Percentiles rank a stretch among this genome's conserved stretches.
Evolutionary conservation across 2,888 invertebrate genomes (phyloP).

Genomic region (Myathropa florea): DNA sequence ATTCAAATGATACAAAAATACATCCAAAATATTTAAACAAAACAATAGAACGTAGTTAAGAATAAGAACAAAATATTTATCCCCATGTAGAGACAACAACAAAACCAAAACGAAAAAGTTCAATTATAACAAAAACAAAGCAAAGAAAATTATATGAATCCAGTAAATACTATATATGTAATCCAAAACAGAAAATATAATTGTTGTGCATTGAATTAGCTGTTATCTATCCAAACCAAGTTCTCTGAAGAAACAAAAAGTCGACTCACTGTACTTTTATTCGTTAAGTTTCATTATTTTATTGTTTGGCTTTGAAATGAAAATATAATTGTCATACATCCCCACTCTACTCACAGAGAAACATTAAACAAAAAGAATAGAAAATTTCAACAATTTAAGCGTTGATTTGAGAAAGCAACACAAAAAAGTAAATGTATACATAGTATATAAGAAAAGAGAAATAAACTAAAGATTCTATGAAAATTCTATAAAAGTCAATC

Average conservation of each 20-base stretch:
- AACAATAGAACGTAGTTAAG: slow-evolving; percentile 29
- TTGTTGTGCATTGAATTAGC: slow-evolving; percentile 34
- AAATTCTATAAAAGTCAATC: no score
- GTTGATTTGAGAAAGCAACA: slow-evolving; percentile 11
- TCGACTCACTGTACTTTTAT: no score
- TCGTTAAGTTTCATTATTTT: not conserved
- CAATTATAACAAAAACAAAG: not conserved
- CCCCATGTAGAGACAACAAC: slow-evolving; percentile 8
- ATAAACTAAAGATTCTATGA: not conserved
- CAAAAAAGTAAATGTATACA: not conserved
- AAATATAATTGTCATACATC: not conserved
- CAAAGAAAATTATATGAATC: not conserved
- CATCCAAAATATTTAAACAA: not conserved
- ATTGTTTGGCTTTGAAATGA: slow-evolving; percentile 3
- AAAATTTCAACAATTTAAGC: slow-evolving; percentile 3
- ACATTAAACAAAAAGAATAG: not conserved
- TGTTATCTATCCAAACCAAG: slow-evolving; percentile 10
- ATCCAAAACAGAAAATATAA: slow-evolving; percentile 21
- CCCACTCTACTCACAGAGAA: slow-evolving; percentile 5
- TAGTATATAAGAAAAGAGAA: not conserved
- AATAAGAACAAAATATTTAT: slow-evolving; percentile 33
- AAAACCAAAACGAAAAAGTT: slow-evolving; percentile 16
- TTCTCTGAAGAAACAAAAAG: not conserved
- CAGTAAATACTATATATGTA: not conserved
- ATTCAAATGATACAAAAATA: not conserved